phyloP scores from a whole-genome alignment of 2,888 invertebrate genomes.

The Electrophaes corylata region DNA sequence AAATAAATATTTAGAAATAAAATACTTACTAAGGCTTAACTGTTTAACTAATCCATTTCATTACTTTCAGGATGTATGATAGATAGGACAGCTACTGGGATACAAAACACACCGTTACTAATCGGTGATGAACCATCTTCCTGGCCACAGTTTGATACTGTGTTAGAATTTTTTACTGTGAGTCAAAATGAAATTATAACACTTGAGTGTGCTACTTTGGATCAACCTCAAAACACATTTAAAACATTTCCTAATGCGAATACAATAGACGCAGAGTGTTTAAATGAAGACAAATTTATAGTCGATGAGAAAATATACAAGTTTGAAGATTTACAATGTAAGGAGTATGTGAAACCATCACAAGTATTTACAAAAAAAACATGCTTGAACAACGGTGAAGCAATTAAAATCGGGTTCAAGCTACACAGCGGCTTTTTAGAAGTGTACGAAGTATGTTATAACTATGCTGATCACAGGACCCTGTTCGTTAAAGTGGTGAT shows the following conservation, averaged over 20 bases:
- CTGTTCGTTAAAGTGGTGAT: slow-evolving; percentile 19
- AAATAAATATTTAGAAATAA: background rate
- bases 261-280: slow-evolving; percentile 30
- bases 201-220: slow-evolving; percentile 26
- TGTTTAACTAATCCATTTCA: background rate
- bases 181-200: slow-evolving; percentile 16
- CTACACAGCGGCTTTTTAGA: slow-evolving; percentile 23
- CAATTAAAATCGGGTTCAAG: slow-evolving; percentile 27
- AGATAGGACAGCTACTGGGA: slow-evolving; percentile 11
- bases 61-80: slow-evolving; percentile 27
- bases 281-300: slow-evolving; percentile 30
- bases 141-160: background rate
- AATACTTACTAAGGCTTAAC: too few relatives aligned
- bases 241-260: slow-evolving; percentile 18
- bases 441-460: slow-evolving; percentile 32
- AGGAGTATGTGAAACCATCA: slow-evolving; percentile 16
- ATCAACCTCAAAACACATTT: slow-evolving; percentile 26
- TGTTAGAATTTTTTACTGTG: slow-evolving; percentile 10
- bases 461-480: slow-evolving; percentile 10
- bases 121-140: background rate
- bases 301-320: slow-evolving; percentile 28
- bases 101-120: slow-evolving; percentile 21
- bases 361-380: slow-evolving; percentile 11
- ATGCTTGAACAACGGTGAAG: slow-evolving; percentile 17
- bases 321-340: slow-evolving; percentile 32